These are phyloP conservation scores for Leptopilina boulardi DNA, from an alignment of 1,140 invertebrate species.

Conservation along the genomic window DNA sequence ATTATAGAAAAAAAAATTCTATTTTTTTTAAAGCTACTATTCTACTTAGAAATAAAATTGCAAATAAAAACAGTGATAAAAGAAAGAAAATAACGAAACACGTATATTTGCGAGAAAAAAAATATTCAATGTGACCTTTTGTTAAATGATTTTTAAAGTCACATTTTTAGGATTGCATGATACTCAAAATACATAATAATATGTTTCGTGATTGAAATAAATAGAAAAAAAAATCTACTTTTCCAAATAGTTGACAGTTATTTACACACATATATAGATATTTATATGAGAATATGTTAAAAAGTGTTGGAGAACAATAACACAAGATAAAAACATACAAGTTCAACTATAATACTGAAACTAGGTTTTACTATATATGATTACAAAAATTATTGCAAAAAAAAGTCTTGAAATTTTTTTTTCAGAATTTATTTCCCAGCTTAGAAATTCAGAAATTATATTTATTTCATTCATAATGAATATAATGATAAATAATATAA, in stretches of 20 bases:
- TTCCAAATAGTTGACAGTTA: background rate
- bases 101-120: background rate
- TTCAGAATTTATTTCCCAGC: no score
- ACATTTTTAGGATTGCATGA: slow-evolving; percentile 27
- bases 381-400: no score
- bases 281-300: background rate
- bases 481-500: no score
- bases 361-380: no score
- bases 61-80: background rate
- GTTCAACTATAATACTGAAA: no score
- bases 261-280: slow-evolving; percentile 1
- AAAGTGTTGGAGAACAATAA: no score
- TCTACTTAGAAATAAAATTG: no score
- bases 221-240: slow-evolving; percentile 10
- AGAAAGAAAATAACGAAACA: background rate
- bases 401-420: no score
- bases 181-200: background rate
- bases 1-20: background rate
- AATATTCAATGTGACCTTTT: background rate
- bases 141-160: background rate
- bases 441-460: no score
- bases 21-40: no score
- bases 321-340: no score
- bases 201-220: slow-evolving; percentile 3
- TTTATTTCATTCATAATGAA: no score